A percentile compares a stretch with the other conserved stretches of the same genome.
These are phyloP conservation scores for Motacilla tschutschensis DNA, from an alignment of 2,113 vertebrate genomes.

Conservation along the genomic window DNA sequence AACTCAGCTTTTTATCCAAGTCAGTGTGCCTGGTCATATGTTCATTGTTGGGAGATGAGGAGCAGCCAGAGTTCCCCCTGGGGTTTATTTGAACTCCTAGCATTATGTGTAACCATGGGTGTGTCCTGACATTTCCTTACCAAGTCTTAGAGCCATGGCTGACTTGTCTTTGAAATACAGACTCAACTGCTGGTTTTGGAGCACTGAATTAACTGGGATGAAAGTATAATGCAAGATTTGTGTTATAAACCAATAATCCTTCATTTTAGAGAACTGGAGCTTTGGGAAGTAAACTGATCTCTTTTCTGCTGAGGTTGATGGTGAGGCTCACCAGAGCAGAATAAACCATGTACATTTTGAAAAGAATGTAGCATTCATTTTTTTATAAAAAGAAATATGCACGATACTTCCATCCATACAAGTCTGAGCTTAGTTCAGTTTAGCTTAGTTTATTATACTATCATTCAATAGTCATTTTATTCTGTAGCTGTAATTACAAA, in stretches of 20 bases:
- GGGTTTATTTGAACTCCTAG: background rate
- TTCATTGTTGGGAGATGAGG: background rate
- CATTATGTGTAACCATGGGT: background rate
- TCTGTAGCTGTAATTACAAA: background rate
- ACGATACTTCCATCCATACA: background rate
- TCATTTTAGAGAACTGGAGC: background rate
- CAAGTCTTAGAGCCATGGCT: background rate
- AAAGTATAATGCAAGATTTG: background rate
- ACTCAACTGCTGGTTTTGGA: background rate
- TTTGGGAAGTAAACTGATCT: background rate
- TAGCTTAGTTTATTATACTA: background rate
- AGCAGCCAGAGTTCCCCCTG: background rate
- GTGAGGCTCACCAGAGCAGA: background rate
- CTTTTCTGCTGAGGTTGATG: background rate
- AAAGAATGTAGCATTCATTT: background rate
- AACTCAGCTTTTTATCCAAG: background rate
- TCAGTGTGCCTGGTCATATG: background rate
- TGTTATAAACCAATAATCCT: background rate
- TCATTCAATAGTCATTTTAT: background rate
- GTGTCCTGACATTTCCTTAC: background rate
- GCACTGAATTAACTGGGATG: slow-evolving; percentile 67
- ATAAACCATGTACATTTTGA: background rate
- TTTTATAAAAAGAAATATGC: background rate
- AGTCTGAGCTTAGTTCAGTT: background rate
- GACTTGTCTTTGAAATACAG: background rate